Evolutionary conservation across 2,797 vertebrate genomes (phyloP).

Genomic region (Perodicticus potto): DNA sequence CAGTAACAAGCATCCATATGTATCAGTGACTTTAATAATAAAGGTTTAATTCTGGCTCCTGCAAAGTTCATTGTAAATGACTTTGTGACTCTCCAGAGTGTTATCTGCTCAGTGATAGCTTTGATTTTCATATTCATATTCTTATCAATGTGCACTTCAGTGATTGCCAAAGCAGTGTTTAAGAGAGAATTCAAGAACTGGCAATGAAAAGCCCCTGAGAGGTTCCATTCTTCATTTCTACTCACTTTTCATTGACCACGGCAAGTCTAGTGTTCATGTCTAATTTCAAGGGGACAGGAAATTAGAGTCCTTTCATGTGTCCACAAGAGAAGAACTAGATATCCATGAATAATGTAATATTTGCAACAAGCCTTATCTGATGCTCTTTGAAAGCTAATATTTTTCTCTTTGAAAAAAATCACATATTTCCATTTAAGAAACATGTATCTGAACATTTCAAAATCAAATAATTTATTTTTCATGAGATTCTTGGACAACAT

Average conservation of each 20-base stretch:
- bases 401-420: not conserved
- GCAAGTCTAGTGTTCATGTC: not conserved
- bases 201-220: not conserved
- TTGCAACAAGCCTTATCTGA: not conserved
- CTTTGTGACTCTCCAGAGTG: not conserved
- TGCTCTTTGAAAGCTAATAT: not conserved
- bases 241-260: not conserved
- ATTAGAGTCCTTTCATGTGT: not conserved
- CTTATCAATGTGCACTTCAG: not conserved
- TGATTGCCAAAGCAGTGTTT: not conserved
- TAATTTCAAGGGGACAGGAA: not conserved
- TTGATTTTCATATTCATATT: not conserved
- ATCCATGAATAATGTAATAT: not conserved
- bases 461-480: slow-evolving; percentile 19
- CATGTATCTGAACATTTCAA: slow-evolving; percentile 1
- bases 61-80: not conserved
- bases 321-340: not conserved
- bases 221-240: not conserved
- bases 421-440: not conserved
- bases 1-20: not conserved
- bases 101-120: not conserved
- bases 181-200: not conserved
- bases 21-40: not conserved
- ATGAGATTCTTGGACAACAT: not conserved
- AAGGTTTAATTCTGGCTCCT: not conserved